phyloP scores from a whole-genome alignment of 2,797 vertebrate genomes.

The Mastacembelus armatus region DNA sequence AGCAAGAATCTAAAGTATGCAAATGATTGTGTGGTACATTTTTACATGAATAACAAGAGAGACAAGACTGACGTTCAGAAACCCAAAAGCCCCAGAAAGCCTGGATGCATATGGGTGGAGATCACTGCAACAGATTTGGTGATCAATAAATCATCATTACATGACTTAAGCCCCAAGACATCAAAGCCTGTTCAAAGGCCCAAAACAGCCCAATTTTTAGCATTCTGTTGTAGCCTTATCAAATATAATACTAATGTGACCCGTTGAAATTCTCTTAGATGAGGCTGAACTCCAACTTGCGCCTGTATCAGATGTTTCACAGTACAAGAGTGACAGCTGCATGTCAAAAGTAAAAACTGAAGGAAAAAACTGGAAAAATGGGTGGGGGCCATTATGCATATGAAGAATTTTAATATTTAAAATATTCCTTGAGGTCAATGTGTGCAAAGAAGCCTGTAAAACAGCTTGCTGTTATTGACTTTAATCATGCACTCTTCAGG shows the following conservation, averaged over 20 bases:
- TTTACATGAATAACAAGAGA: neutral
- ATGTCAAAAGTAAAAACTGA: neutral
- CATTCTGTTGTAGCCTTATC: neutral
- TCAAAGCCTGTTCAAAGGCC: neutral
- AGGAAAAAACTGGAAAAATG: neutral
- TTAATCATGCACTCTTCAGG: slow-evolving; percentile 18
- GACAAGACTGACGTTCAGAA: neutral
- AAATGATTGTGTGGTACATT: neutral
- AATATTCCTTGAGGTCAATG: slow-evolving; percentile 39
- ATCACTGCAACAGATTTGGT: slow-evolving; percentile 10
- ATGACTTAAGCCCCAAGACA: neutral
- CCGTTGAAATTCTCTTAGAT: neutral
- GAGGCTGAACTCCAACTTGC: neutral
- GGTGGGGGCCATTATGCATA: neutral
- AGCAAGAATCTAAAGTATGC: neutral
- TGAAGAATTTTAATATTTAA: slow-evolving; percentile 29
- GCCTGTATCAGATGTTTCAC: neutral
- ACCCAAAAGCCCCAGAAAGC: neutral
- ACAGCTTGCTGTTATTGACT: slow-evolving; percentile 54
- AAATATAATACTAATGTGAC: neutral
- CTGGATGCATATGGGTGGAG: neutral
- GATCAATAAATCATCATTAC: slow-evolving; percentile 26
- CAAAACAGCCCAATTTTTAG: neutral
- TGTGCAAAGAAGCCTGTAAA: slow-evolving; percentile 59
- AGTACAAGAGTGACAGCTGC: neutral